Percentiles rank a stretch among this genome's conserved stretches.
Evolutionary conservation across 2,888 invertebrate species (phyloP).

Genomic region (Pemphredon lugubris): DNA sequence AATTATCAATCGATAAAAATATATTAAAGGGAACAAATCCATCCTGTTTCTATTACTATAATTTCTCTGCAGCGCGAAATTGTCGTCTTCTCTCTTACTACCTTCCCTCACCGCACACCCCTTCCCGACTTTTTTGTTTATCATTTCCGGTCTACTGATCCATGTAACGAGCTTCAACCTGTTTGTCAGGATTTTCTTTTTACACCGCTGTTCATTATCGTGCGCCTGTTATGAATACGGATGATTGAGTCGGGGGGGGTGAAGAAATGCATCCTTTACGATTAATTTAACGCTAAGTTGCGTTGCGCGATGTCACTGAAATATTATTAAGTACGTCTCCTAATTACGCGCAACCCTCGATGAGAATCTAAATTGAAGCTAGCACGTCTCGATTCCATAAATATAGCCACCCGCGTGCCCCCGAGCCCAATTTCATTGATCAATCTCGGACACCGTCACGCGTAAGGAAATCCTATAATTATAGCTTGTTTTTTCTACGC

Average conservation of each 20-base stretch:
- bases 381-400: no score
- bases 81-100: constrained; percentile 16
- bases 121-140: no score
- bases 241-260: constrained; percentile 37
- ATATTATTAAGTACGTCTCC: neutral
- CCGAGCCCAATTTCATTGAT: no score
- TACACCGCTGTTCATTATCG: neutral
- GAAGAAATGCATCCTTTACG: constrained; percentile 38
- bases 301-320: constrained; percentile 25
- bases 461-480: no score
- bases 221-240: constrained; percentile 6
- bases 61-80: constrained; percentile 28
- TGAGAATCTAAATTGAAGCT: no score
- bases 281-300: constrained; percentile 37
- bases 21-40: constrained; percentile 32
- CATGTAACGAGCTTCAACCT: neutral
- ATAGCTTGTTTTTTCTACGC: no score
- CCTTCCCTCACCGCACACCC: constrained; percentile 20
- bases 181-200: neutral
- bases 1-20: constrained; percentile 21
- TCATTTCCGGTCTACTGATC: constrained; percentile 3
- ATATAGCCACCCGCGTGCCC: no score
- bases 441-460: no score
- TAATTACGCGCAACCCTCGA: no score
- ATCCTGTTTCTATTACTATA: constrained; percentile 14